Base-by-base conservation (phyloP, 2,113 vertebrate genomes). In the Anolis sagrei region DNA sequence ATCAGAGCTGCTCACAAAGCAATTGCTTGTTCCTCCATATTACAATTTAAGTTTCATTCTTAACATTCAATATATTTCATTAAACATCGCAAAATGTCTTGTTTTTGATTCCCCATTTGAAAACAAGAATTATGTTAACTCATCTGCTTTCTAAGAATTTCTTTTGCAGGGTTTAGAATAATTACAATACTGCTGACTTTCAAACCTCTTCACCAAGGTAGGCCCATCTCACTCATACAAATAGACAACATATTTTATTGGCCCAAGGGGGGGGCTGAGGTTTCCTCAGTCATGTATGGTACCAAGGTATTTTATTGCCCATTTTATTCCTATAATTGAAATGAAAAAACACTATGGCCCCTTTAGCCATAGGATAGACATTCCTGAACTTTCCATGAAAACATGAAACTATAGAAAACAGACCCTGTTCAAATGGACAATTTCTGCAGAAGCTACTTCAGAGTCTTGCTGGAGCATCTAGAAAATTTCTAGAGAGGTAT, bases 51-150 rank as follows among this genome's bases (percentile, higher is more conserved):
- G 83, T 39, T 91, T 61, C 83, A 82, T 85, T 91, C 81, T 84
- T 61, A 93, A 86, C 0, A 64, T 19, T 89, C 85, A 89, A 90
- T 90, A 84, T 13, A 10, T 54, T 83, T 74, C 25, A 74, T 36
- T 51, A 64, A 75, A 13, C 34, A 18, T 18, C 27, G 39, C 79
- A 21, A 77, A 76, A 36, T 68, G 5, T 34, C 44, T 69, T 72
- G 19, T 62, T 74, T 29, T 73, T 73, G 29, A 61, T 48, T 75
- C 39, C n/a, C 23, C 11, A 34, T 79, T 73, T 73, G 76, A 79
- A 80, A 29, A 70, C 64, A 51, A 25, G n/a, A 76, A 66, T 21
- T n/a, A 70, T n/a, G 34, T 36, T n/a, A 49, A 61, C 6, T 5
- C 34, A 54, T 19, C 34, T 39, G 5, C 29, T 58, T 70, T 21